Evolutionary conservation across 2,888 invertebrate species (phyloP).

Genomic region (Biston betularia): DNA sequence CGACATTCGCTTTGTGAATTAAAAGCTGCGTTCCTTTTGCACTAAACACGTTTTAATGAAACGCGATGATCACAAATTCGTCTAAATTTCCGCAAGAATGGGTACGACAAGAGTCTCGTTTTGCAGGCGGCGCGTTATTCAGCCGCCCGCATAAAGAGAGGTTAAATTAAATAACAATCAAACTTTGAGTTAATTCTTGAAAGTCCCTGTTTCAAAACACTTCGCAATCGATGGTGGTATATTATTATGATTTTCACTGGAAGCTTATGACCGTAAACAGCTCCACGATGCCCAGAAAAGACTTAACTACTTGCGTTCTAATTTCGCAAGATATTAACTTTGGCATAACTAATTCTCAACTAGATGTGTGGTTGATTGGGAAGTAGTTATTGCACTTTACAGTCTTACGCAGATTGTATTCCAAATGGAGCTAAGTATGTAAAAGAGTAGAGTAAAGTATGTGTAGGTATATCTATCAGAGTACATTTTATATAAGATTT

Average conservation of each 20-base stretch:
- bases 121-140: slow-evolving; percentile 68
- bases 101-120: slow-evolving; percentile 68
- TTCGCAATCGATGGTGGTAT: slow-evolving; percentile 32
- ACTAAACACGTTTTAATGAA: slow-evolving; percentile 80
- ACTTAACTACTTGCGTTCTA: slow-evolving; percentile 24
- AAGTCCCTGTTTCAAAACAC: slow-evolving; percentile 26
- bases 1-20: slow-evolving; percentile 77
- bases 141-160: slow-evolving; percentile 77
- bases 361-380: slow-evolving; percentile 16
- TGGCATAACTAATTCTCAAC: slow-evolving; percentile 22
- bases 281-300: slow-evolving; percentile 42
- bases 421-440: background rate
- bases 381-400: slow-evolving; percentile 4
- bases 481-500: too few relatives aligned
- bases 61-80: slow-evolving; percentile 80
- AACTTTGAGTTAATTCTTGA: slow-evolving; percentile 57
- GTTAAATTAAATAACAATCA: slow-evolving; percentile 82
- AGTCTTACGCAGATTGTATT: slow-evolving; percentile 2
- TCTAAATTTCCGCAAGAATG: slow-evolving; percentile 81
- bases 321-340: slow-evolving; percentile 25
- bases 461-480: background rate
- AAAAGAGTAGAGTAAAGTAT: too few relatives aligned
- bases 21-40: slow-evolving; percentile 73
- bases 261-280: slow-evolving; percentile 73
- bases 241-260: slow-evolving; percentile 53